Base-by-base conservation (phyloP, 92 coral and sea anemone species). In the Heliopora coerulea region DNA sequence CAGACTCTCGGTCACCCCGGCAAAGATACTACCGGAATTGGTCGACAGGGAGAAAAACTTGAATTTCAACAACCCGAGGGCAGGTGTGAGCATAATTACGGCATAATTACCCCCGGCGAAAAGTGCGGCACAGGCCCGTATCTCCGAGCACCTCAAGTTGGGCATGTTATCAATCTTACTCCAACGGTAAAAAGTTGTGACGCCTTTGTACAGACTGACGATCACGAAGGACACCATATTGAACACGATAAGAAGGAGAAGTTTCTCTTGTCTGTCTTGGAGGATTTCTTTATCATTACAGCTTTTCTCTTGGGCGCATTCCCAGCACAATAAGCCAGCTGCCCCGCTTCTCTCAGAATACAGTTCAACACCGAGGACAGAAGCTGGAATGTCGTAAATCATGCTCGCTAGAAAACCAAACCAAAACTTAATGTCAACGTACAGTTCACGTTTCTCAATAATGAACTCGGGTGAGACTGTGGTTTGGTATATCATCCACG, bases 131-230 rank as follows among this genome's bases (percentile, higher is more conserved):
- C 96, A 89, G 8, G 88, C 87, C 41, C 96, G 88, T 15, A 89
- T 65, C 68, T 89, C 90, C 79, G 74, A 89, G 41, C 96, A 89
- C 29, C 83, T 78, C 49, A 70, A 23, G 63, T 70, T 70, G 0
- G 77, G 77, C 79, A 81, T 78, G 59, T 86, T 82, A 49, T 80
- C 86, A n/a, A 86, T 78, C 79, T 82, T 83, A 31, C 80, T 83
- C 96, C 96, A 89, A 35, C 96, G 96, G 59, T 83, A 89, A 69
- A 89, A 89, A 2, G 90, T 78, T 0, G 88, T 80, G 19, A 83
- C 65, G 6, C 96, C 96, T 57, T 89, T 89, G 52, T 83, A 89
- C 1, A 86, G 56, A 74, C 80, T 89, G 7, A 80, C 85, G 21
- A 86, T 24, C 37, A 74, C 80, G 64, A 80, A 81, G 18, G 90